Conservation (phyloP, 2,797 vertebrate genomes). For the Myoxocephalus aenaeus region DNA sequence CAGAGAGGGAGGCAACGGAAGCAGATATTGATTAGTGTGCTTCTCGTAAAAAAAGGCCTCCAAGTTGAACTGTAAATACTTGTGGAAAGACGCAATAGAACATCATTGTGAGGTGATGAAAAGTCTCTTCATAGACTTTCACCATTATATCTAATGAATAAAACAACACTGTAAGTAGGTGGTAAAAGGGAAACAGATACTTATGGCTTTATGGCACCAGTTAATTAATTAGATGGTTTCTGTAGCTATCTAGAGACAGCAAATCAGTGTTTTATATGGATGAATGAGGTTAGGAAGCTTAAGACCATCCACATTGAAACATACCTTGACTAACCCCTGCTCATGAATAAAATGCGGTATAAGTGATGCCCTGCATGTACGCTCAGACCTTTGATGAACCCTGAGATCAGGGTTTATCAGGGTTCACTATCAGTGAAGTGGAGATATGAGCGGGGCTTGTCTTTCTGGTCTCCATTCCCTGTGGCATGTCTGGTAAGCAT, state of each 20-base stretch:
- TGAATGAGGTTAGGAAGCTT: constrained; percentile 4
- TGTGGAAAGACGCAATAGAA: constrained; percentile 34
- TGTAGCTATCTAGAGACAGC: constrained; percentile 8
- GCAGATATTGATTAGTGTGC: constrained; percentile 72
- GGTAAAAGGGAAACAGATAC: constrained; percentile 22
- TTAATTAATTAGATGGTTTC: constrained; percentile 39
- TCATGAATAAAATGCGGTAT: background rate
- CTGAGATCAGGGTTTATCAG: too few species aligned
- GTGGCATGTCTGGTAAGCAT: constrained; percentile 2
- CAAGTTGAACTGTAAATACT: constrained; percentile 55
- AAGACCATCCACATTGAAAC: background rate
- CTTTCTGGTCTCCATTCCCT: background rate
- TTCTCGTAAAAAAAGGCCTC: constrained; percentile 46
- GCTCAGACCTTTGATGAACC: background rate
- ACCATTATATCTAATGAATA: constrained; percentile 39
- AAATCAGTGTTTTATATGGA: constrained; percentile 14
- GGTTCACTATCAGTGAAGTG: background rate
- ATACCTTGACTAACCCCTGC: background rate
- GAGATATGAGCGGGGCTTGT: background rate
- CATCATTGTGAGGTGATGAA: constrained; percentile 39
- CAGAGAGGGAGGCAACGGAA: constrained; percentile 54
- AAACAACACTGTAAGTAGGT: constrained; percentile 32
- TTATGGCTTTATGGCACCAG: constrained; percentile 26
- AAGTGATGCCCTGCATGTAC: background rate
- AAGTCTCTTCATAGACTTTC: constrained; percentile 21